phyloP scores from a whole-genome alignment of 2,113 vertebrate genomes.

The Mormoops blainvillei region DNA sequence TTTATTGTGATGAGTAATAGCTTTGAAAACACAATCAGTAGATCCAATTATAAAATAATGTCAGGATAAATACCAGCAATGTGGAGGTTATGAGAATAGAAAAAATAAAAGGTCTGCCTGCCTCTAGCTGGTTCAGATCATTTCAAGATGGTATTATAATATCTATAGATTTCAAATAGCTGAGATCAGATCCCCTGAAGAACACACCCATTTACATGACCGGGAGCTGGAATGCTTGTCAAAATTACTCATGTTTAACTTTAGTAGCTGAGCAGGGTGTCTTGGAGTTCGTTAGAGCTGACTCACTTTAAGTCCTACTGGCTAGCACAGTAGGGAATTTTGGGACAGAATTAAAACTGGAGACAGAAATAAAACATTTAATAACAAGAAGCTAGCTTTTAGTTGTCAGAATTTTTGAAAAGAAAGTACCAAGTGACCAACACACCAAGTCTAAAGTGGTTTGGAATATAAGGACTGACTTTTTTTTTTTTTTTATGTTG shows the following conservation, averaged over 20 bases:
- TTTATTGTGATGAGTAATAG: constrained; percentile 27
- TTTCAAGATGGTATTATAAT: constrained; percentile 51
- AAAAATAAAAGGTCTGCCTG: neutral
- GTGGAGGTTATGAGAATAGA: constrained; percentile 30
- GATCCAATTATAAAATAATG: neutral
- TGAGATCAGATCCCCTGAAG: constrained; percentile 59
- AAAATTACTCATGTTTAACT: constrained; percentile 65
- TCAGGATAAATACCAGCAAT: constrained; percentile 39
- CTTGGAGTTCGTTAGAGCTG: constrained; percentile 61
- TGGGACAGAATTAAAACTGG: no score
- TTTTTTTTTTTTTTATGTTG: neutral
- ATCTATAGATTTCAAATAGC: constrained; percentile 19
- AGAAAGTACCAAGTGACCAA: neutral
- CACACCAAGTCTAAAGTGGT: neutral
- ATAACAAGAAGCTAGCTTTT: constrained; percentile 59
- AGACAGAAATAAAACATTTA: constrained; percentile 64
- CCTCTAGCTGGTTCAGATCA: neutral
- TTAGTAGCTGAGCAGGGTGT: constrained; percentile 26
- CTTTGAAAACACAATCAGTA: constrained; percentile 35
- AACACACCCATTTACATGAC: constrained; percentile 67
- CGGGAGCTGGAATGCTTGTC: constrained; percentile 59
- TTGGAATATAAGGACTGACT: neutral
- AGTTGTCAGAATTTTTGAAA: constrained; percentile 30
- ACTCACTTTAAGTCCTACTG: constrained; percentile 54
- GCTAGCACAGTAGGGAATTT: constrained; percentile 41